Percentiles rank a stretch among this genome's conserved stretches.
Conservation (phyloP, 2,797 vertebrate genomes). For the Crenuchus spilurus region DNA sequence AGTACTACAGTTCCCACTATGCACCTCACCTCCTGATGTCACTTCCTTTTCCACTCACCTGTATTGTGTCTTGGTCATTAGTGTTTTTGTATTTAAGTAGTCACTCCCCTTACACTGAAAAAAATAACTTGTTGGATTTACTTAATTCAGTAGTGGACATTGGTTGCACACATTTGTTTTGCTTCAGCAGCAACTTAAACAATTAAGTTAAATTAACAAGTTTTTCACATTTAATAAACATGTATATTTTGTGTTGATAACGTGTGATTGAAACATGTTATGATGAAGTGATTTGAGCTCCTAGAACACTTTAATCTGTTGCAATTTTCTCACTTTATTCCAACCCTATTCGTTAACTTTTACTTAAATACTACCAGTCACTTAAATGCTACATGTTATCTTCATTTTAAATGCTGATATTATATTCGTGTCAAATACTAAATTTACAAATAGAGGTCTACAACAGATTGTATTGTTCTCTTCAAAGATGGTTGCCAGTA, state of each 20-base stretch:
- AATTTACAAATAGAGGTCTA: conserved; percentile 2
- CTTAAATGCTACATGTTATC: neutral
- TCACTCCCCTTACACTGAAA: too few species aligned
- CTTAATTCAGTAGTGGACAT: conserved; percentile 1
- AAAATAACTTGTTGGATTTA: too few species aligned
- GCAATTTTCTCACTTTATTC: too few species aligned
- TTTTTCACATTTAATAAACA: conserved; percentile 26
- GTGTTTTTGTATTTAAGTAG: too few species aligned
- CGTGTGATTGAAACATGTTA: conserved; percentile 24
- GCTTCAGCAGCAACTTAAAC: conserved; percentile 8
- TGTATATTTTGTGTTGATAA: conserved; percentile 17
- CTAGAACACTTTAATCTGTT: too few species aligned
- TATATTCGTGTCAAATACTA: conserved; percentile 13
- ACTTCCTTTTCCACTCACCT: too few species aligned
- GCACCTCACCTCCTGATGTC: too few species aligned
- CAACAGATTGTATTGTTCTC: conserved; percentile 9
- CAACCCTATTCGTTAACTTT: conserved; percentile 11
- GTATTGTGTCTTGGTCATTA: too few species aligned
- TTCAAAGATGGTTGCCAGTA: conserved; percentile 12
- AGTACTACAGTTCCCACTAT: too few species aligned
- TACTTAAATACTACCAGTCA: neutral
- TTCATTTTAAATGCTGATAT: conserved; percentile 12
- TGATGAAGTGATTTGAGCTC: too few species aligned
- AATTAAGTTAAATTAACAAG: too few species aligned
- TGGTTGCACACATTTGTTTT: conserved; percentile 3